Base-by-base conservation (phyloP, 2,888 invertebrate genomes). In the Hanleya hanleyi region DNA sequence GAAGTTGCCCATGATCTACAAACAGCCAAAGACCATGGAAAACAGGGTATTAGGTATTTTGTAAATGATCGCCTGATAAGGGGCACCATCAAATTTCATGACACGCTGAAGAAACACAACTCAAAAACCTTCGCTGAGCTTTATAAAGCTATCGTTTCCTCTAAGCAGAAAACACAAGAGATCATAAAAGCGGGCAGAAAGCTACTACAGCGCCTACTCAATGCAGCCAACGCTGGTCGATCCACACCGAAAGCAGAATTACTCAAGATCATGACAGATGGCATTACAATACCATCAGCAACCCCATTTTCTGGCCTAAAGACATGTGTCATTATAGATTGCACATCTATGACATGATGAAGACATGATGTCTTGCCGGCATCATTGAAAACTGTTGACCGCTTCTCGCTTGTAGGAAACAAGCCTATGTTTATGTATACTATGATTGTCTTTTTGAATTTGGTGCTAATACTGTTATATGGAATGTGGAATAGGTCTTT, bases 101-200 rank as follows among this genome's bases (percentile, higher is more conserved):
- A n/a, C n/a, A n/a, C n/a, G n/a, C n/a, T n/a, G n/a, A n/a, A n/a
- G n/a, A n/a, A n/a, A n/a, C n/a, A n/a, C n/a, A n/a, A 12, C 12
- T 41, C 32, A 15, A 67, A 38, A 26, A 67, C 71, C 18, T 71
- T 71, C 57, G 66, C 67, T 4, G 7, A 35, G 9, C 50, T 66
- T 32, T 50, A 68, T 32, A 15, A 49, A 32, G 51, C 47, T 2
- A 15, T 35, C 15, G 35, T 68, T 5, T 29, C 22, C 18, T 5
- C 15, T 9, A 50, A 50, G 36, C 32, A 68, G n/a, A 32, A 67
- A 29, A n/a, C n/a, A 41, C 47, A 4, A 15, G 35, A 68, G 18
- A 29, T 68, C 3, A 41, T 68, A 1, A 68, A 50, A 32, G 68
- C 68, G 15, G 49, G 50, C n/a, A 49, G 36, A 33, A 66, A 26